phyloP scores from a whole-genome alignment of 2,888 invertebrate genomes.

The Orthosia gracilis region DNA sequence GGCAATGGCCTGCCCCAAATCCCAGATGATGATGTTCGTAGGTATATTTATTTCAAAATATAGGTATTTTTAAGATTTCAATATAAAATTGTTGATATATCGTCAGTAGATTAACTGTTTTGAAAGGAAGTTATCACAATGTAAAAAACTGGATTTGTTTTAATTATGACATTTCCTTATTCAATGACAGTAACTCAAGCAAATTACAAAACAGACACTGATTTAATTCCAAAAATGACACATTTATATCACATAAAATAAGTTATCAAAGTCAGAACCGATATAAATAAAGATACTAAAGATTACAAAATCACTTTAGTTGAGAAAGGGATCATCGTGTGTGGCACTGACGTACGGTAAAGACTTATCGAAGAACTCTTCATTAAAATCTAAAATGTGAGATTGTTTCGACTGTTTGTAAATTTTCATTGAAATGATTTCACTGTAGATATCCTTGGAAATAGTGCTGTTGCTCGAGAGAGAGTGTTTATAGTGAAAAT shows the following conservation, averaged over 20 bases:
- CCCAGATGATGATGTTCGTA: neutral
- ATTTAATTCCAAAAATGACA: constrained; percentile 64
- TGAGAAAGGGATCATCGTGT: constrained; percentile 74
- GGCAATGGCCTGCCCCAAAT: no score
- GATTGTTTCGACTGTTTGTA: constrained; percentile 66
- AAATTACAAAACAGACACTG: constrained; percentile 45
- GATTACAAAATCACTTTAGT: constrained; percentile 62
- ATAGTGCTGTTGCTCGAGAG: neutral
- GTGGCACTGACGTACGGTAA: constrained; percentile 74
- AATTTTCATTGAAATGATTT: constrained; percentile 24
- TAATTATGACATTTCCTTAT: constrained; percentile 26
- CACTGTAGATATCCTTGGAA: constrained; percentile 6
- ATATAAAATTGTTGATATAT: neutral
- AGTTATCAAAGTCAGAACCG: constrained; percentile 59
- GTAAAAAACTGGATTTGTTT: neutral
- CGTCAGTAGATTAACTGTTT: neutral
- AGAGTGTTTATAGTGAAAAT: neutral
- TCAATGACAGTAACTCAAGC: constrained; percentile 34
- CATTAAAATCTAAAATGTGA: constrained; percentile 79
- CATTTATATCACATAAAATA: constrained; percentile 62
- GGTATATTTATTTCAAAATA: neutral
- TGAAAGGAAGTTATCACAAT: constrained; percentile 12
- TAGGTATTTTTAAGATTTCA: neutral
- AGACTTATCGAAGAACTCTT: constrained; percentile 79
- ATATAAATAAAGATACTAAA: constrained; percentile 64